phyloP scores from a whole-genome alignment of 1,140 invertebrate genomes.

The Leptoteleia sp. region DNA sequence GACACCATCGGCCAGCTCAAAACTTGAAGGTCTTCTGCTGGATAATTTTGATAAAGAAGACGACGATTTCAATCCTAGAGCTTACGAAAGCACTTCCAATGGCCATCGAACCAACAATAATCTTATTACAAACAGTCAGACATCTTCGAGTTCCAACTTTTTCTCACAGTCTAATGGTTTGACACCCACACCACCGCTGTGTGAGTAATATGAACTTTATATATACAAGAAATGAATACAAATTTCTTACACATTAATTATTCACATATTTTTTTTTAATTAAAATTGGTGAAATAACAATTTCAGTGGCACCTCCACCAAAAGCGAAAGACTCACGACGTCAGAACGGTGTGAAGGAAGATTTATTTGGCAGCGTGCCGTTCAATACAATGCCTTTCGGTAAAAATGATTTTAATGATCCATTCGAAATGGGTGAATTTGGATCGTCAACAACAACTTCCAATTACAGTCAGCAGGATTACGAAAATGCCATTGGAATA shows the following conservation, averaged over 20 bases:
- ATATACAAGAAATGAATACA: too few relatives aligned
- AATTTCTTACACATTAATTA: too few relatives aligned
- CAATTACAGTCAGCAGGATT: conserved; percentile 81
- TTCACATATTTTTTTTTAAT: too few relatives aligned
- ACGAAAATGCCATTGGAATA: conserved; percentile 87
- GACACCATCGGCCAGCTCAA: conserved; percentile 86
- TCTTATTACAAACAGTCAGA: conserved; percentile 75
- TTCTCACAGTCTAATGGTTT: conserved; percentile 77
- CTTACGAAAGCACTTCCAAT: conserved; percentile 84
- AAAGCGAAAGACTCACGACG: conserved; percentile 88
- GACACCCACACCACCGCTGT: conserved; percentile 82
- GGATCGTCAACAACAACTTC: conserved; percentile 78
- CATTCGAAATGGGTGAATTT: conserved; percentile 92
- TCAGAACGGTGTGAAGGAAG: conserved; percentile 81
- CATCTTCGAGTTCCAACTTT: conserved; percentile 73
- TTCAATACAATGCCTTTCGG: conserved; percentile 81
- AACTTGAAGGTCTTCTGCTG: conserved; percentile 90
- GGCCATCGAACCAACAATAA: conserved; percentile 79
- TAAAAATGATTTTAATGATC: conserved; percentile 80
- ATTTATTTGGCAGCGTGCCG: conserved; percentile 83
- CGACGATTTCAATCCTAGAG: conserved; percentile 88
- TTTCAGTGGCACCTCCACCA: conserved; percentile 89
- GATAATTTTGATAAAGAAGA: conserved; percentile 87
- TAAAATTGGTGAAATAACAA: not conserved
- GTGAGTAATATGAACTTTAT: conserved; percentile 79